These are phyloP conservation scores for Lepeophtheirus nordmannii DNA, from an alignment of 2,888 invertebrate genomes.

Conservation along the genomic window DNA sequence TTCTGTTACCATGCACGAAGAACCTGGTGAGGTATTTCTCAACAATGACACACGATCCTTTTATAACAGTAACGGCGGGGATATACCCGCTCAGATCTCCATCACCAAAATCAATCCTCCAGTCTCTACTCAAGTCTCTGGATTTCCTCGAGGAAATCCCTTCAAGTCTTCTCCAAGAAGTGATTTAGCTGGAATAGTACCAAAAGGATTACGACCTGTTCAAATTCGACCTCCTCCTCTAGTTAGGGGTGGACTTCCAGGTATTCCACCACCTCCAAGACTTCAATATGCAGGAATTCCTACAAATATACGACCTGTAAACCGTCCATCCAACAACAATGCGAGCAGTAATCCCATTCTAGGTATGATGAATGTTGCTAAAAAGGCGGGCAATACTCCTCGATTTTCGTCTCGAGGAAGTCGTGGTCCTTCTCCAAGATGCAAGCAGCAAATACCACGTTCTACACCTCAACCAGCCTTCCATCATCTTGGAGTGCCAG, in stretches of 20 bases:
- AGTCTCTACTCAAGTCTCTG: not conserved
- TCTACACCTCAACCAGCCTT: not conserved
- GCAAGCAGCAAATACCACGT: not conserved
- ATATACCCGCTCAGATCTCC: slow-evolving; percentile 16
- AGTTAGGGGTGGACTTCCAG: not conserved
- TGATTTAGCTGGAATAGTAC: not conserved
- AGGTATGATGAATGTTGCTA: not conserved
- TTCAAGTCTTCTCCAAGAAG: not conserved
- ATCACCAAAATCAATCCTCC: slow-evolving; percentile 7
- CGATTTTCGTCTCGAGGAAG: not conserved
- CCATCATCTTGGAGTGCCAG: not conserved
- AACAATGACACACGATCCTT: not conserved
- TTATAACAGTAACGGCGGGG: not conserved
- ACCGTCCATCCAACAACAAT: not conserved
- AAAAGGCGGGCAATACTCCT: not conserved
- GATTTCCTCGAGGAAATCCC: too few relatives aligned
- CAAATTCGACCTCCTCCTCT: slow-evolving; percentile 18
- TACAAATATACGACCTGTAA: not conserved
- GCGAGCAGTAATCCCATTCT: not conserved
- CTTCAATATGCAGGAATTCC: slow-evolving; percentile 11
- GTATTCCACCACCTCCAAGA: slow-evolving; percentile 17
- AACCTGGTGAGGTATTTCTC: slow-evolving; percentile 19
- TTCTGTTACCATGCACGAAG: slow-evolving; percentile 21
- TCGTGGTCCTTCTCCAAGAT: not conserved
- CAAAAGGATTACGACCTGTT: not conserved